Evolutionary conservation across 1,140 invertebrate genomes (phyloP).

Genomic region (Drosophila santomea): DNA sequence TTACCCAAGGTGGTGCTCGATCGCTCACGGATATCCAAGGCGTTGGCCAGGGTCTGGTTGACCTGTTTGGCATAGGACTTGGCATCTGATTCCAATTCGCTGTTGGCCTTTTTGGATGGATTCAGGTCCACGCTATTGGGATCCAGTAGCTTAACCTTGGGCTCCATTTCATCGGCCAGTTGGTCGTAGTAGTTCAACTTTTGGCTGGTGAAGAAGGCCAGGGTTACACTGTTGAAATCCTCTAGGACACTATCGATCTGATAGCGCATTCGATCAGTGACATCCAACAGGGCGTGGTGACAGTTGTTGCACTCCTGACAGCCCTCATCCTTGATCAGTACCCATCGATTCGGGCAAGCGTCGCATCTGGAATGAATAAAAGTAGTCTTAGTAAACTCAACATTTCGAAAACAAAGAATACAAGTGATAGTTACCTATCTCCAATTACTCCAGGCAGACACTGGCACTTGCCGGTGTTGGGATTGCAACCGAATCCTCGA

Average conservation of each 20-base stretch:
- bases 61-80: constrained; percentile 87
- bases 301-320: constrained; percentile 95
- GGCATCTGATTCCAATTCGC: constrained; percentile 86
- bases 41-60: constrained; percentile 86
- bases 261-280: constrained; percentile 90
- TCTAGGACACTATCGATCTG: constrained; percentile 88
- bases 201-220: constrained; percentile 92
- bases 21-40: constrained; percentile 83
- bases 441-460: constrained; percentile 98
- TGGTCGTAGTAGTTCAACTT: constrained; percentile 91
- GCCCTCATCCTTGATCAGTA: constrained; percentile 88
- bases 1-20: constrained; percentile 86
- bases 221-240: constrained; percentile 89
- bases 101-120: constrained; percentile 87
- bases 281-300: constrained; percentile 93
- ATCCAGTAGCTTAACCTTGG: constrained; percentile 89
- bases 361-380: constrained; percentile 88
- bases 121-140: constrained; percentile 88
- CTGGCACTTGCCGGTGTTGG: constrained; percentile 95
- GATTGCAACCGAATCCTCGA: constrained; percentile 94
- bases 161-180: constrained; percentile 87
- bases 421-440: constrained; percentile 86
- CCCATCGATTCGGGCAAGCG: constrained; percentile 94
- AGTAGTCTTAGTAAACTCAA: not conserved
- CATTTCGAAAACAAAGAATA: not conserved